Evolutionary conservation across 2,113 vertebrate genomes (phyloP).

Genomic region (Cynopterus brachyotis): DNA sequence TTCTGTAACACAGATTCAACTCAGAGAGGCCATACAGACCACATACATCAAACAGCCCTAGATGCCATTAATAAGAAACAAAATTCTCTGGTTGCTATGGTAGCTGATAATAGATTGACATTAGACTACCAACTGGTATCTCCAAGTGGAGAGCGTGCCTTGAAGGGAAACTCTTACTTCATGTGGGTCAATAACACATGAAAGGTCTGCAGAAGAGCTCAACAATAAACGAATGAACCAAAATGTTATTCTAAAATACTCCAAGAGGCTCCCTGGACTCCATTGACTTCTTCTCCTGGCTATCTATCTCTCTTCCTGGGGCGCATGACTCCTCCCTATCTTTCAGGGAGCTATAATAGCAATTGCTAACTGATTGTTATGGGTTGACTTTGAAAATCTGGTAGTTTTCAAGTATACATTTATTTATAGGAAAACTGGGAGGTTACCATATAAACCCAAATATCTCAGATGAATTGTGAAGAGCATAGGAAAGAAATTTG

Average conservation of each 20-base stretch:
- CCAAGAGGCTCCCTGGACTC: background rate
- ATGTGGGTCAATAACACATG: background rate
- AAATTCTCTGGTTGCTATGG: background rate
- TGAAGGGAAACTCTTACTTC: background rate
- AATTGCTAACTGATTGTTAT: background rate
- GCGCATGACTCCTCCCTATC: background rate
- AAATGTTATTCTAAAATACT: background rate
- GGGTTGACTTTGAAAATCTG: background rate
- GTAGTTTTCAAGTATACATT: background rate
- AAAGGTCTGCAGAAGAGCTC: background rate
- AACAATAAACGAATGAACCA: background rate
- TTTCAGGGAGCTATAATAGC: background rate
- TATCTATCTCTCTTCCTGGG: background rate
- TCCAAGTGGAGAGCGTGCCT: background rate
- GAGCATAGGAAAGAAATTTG: background rate
- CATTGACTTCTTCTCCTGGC: background rate
- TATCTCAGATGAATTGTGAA: background rate
- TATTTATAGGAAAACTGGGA: background rate
- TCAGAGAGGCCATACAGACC: background rate
- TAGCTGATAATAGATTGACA: background rate
- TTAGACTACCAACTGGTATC: background rate
- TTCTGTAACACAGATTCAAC: background rate
- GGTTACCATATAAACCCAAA: background rate
- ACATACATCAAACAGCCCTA: background rate
- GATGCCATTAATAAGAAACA: background rate